These are phyloP conservation scores for Doryteuthis pealeii DNA, from an alignment of 1,140 invertebrate species.

Conservation along the genomic window DNA sequence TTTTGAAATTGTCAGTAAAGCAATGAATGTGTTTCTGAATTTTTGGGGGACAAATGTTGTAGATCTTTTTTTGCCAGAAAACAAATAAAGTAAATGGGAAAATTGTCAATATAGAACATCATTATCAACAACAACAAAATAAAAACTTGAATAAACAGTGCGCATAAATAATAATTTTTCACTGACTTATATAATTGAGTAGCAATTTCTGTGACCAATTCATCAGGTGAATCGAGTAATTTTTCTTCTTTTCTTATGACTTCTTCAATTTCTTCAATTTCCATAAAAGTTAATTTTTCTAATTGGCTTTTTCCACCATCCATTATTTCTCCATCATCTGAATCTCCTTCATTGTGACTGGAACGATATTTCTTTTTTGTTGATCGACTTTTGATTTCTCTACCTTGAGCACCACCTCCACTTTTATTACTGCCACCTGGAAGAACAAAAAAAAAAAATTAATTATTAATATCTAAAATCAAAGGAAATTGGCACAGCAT, in stretches of 20 bases:
- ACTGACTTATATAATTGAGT: slow-evolving; percentile 53
- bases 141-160: no score
- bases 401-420: slow-evolving; percentile 70
- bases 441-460: neutral
- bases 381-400: slow-evolving; percentile 94
- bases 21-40: no score
- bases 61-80: no score
- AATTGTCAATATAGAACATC: no score
- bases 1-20: no score
- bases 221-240: slow-evolving; percentile 61
- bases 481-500: no score
- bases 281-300: slow-evolving; percentile 68
- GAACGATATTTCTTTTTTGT: slow-evolving; percentile 72
- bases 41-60: no score
- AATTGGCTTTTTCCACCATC: slow-evolving; percentile 47
- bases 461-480: neutral
- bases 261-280: slow-evolving; percentile 70
- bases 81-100: no score
- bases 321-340: slow-evolving; percentile 39
- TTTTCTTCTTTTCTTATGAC: slow-evolving; percentile 67
- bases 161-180: no score
- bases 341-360: slow-evolving; percentile 64
- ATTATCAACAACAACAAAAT: no score
- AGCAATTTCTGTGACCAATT: slow-evolving; percentile 60
- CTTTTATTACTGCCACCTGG: neutral